These are phyloP conservation scores for Gallinago jamesoni DNA, from an alignment of 2,113 vertebrate genomes.

Conservation along the genomic window DNA sequence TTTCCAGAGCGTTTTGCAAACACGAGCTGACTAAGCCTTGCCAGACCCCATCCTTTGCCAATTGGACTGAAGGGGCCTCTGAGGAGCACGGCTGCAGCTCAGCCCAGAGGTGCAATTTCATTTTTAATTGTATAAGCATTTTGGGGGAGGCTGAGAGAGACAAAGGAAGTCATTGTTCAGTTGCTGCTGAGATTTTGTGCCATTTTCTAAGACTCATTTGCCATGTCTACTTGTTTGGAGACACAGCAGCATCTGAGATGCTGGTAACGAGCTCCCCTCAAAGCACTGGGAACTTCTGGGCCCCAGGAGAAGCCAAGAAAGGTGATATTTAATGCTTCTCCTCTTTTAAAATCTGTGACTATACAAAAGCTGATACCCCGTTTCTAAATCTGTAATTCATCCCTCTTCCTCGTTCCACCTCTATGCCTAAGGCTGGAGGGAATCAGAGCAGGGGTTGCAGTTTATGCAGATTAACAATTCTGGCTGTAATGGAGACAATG, in stretches of 20 bases:
- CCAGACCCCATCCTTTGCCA: constrained; percentile 32
- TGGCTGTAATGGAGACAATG: not conserved
- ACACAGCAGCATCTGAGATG: not conserved
- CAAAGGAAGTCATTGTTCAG: not conserved
- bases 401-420: not conserved
- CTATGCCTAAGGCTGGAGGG: not conserved
- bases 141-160: not conserved
- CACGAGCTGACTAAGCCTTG: constrained; percentile 11
- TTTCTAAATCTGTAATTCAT: not conserved
- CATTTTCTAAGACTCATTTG: not conserved
- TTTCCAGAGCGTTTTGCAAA: constrained; percentile 22
- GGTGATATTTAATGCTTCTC: not conserved
- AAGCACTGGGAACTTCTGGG: not conserved
- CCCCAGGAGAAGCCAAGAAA: not conserved
- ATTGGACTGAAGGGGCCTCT: constrained; percentile 23
- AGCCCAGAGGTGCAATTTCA: constrained; percentile 39
- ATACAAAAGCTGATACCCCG: not conserved
- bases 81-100: constrained; percentile 3
- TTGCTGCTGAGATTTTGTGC: not conserved
- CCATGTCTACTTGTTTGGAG: not conserved
- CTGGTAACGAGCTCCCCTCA: not conserved
- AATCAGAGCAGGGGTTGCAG: not conserved
- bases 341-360: not conserved
- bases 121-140: constrained; percentile 27
- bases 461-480: not conserved